phyloP scores from a whole-genome alignment of 2,888 invertebrate genomes.

The Mythimna pallens region DNA sequence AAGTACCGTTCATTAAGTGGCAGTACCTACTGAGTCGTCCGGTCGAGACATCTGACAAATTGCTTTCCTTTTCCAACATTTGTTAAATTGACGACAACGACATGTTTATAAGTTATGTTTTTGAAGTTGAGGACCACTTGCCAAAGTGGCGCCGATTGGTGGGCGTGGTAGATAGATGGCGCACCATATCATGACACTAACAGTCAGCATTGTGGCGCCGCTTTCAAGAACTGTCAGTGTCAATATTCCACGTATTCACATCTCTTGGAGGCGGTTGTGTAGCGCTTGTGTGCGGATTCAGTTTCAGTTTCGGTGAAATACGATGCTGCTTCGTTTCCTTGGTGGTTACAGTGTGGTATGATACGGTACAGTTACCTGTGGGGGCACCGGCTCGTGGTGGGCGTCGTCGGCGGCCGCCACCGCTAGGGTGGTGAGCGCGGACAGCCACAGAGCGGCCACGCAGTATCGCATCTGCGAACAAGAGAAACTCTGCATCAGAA shows the following conservation, averaged over 20 bases:
- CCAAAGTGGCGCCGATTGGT: neutral
- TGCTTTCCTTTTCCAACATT: too few relatives aligned
- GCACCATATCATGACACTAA: neutral
- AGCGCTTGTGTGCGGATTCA: too few relatives aligned
- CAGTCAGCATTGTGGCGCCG: neutral
- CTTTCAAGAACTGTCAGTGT: too few relatives aligned
- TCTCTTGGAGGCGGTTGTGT: neutral
- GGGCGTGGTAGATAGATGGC: neutral
- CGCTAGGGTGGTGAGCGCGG: conserved; percentile 82
- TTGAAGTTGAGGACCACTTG: neutral
- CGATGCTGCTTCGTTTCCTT: neutral
- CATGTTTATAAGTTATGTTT: neutral
- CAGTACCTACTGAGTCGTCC: too few relatives aligned
- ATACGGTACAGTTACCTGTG: conserved; percentile 71
- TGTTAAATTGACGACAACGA: neutral
- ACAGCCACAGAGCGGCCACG: conserved; percentile 84
- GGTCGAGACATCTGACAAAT: neutral
- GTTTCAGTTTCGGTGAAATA: too few relatives aligned
- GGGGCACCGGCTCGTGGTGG: conserved; percentile 71
- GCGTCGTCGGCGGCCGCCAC: conserved; percentile 78
- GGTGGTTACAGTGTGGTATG: neutral
- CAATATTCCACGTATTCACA: neutral
- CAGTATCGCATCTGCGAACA: conserved; percentile 84
- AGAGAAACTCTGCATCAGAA: neutral
- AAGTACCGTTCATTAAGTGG: too few relatives aligned